Evolutionary conservation across 2,113 vertebrate genomes (phyloP).

Genomic region (Salvator merianae): DNA sequence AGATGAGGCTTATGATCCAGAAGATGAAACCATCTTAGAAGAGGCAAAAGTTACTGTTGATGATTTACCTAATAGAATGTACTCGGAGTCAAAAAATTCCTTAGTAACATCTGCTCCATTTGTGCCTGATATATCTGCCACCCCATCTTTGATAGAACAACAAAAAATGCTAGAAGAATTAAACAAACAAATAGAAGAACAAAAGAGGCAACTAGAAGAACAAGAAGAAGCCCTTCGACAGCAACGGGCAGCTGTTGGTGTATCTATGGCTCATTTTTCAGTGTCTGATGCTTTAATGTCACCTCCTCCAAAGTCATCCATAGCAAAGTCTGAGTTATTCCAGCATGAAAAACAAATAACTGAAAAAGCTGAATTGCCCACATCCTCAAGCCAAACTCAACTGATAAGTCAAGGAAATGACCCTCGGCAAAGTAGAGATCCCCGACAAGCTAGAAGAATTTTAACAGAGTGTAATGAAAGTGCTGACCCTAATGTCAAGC

Average conservation of each 20-base stretch:
- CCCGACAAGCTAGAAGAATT: constrained; percentile 79
- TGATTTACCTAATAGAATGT: constrained; percentile 75
- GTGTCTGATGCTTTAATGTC: constrained; percentile 93
- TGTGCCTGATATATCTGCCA: constrained; percentile 30
- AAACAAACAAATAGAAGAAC: constrained; percentile 96
- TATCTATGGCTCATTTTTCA: constrained; percentile 96
- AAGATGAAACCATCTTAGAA: constrained; percentile 92
- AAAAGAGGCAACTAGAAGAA: constrained; percentile 90
- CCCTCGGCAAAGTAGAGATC: constrained; percentile 87
- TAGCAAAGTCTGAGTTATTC: constrained; percentile 78
- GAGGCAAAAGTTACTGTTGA: constrained; percentile 84
- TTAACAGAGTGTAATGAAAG: constrained; percentile 62
- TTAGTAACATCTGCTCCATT: constrained; percentile 41
- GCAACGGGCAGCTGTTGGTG: constrained; percentile 92
- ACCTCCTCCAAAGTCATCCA: constrained; percentile 81
- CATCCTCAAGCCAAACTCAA: constrained; percentile 63
- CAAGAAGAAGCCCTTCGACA: constrained; percentile 92
- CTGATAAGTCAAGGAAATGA: constrained; percentile 81
- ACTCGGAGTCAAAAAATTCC: constrained; percentile 54
- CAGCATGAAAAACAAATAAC: constrained; percentile 79
- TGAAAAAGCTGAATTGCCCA: constrained; percentile 72
- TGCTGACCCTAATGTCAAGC: constrained; percentile 35
- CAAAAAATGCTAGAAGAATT: constrained; percentile 94
- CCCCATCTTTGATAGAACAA: constrained; percentile 87
- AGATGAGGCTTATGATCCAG: constrained; percentile 94